phyloP scores from a whole-genome alignment of 2,797 vertebrate species.

The Enteromius fasciolatus region DNA sequence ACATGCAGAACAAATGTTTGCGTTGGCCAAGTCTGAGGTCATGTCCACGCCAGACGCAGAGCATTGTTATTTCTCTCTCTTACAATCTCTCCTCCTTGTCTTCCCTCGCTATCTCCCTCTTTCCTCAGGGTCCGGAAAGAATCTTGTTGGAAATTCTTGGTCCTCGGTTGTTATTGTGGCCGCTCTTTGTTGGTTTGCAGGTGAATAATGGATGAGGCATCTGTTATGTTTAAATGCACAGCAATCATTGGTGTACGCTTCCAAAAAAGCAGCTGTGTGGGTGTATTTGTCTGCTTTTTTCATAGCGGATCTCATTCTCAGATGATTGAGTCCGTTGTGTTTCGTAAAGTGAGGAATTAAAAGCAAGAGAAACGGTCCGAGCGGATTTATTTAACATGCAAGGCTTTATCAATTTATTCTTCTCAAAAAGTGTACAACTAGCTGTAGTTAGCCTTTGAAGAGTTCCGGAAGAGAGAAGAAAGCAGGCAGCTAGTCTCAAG shows the following conservation, averaged over 20 bases:
- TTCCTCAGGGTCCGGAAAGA: slow-evolving; percentile 47
- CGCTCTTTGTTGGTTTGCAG: slow-evolving; percentile 50
- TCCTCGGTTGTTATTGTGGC: slow-evolving; percentile 58
- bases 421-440: neutral
- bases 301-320: slow-evolving; percentile 56
- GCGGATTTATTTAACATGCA: slow-evolving; percentile 45
- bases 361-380: slow-evolving; percentile 38
- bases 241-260: slow-evolving; percentile 65
- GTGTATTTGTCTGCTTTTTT: slow-evolving; percentile 33
- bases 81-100: slow-evolving; percentile 17
- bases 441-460: slow-evolving; percentile 51
- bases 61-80: slow-evolving; percentile 24
- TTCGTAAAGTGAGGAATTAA: slow-evolving; percentile 48
- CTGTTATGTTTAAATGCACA: slow-evolving; percentile 67
- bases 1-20: slow-evolving; percentile 40
- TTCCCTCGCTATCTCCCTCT: slow-evolving; percentile 32
- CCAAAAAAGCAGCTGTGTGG: slow-evolving; percentile 47
- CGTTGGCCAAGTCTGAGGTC: slow-evolving; percentile 39
- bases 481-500: slow-evolving; percentile 57
- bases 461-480: slow-evolving; percentile 57
- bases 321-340: slow-evolving; percentile 64
- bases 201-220: slow-evolving; percentile 78
- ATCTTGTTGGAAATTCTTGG: slow-evolving; percentile 19
- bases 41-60: neutral
- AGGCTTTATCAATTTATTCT: slow-evolving; percentile 8